Evolutionary conservation across 2,797 vertebrate species (phyloP).

Genomic region (Malurus splendens): DNA sequence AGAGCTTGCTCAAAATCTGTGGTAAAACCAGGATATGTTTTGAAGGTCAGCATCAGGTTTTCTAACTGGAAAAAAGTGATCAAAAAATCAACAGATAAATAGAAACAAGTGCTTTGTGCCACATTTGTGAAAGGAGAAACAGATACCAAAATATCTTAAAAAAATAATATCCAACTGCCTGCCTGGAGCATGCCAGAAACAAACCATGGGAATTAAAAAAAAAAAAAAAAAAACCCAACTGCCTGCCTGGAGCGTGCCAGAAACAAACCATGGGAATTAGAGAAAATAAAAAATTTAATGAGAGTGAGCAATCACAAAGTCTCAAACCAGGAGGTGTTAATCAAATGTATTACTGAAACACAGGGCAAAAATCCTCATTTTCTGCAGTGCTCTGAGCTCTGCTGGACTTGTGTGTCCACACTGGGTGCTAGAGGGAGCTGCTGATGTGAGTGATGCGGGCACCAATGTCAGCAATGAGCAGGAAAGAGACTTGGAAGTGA

Average conservation of each 20-base stretch:
- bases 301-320: neutral
- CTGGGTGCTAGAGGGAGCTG: neutral
- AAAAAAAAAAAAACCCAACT: neutral
- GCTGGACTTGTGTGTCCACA: neutral
- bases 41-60: neutral
- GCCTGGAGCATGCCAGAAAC: neutral
- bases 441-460: neutral
- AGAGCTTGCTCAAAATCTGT: neutral
- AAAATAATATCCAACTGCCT: neutral
- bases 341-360: neutral
- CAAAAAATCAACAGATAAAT: neutral
- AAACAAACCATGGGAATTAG: neutral
- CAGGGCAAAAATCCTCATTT: neutral
- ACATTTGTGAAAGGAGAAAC: neutral
- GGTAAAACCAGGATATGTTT: neutral
- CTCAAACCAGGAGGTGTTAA: neutral
- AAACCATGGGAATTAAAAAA: neutral
- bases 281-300: constrained; percentile 2
- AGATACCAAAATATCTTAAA: neutral
- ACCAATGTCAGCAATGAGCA: neutral
- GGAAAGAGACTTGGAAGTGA: neutral
- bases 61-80: neutral
- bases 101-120: neutral
- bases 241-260: neutral
- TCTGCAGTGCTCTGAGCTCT: neutral